Base-by-base conservation (phyloP, 92 coral and sea anemone species). In the Nematostella vectensis region DNA sequence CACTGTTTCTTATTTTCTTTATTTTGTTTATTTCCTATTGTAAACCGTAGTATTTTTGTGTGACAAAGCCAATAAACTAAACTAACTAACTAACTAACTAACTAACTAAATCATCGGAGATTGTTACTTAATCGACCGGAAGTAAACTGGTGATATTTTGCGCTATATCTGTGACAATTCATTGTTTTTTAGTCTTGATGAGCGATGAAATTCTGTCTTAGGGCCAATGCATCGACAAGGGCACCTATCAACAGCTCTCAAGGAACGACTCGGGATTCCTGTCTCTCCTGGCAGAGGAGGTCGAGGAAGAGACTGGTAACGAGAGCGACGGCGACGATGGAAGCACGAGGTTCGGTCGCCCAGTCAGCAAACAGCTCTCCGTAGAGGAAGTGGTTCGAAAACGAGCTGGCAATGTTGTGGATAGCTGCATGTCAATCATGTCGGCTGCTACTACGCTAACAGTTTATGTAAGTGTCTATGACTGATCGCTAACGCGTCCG, bases 201-300 rank as follows among this genome's bases (percentile, higher is more conserved):
- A n/a, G n/a, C n/a, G n/a, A n/a, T n/a, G n/a, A n/a, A n/a, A n/a
- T n/a, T n/a, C n/a, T n/a, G n/a, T n/a, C 40, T 26, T 31, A 82
- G 89, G 89, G 89, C 22, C 76, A 61, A 33, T 78, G 78, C 53
- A 55, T 66, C 0, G 82, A 44, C 11, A 70, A 59, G 36, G 76
- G 67, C 25, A 55, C 76, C 37, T 82, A 70, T 45, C 68, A 82
- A 29, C 71, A 82, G 44, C 72, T 82, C 30, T 71, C 80, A 25
- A 25, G 38, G 27, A 18, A 62, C 30, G 62, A 55, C 25, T 11
- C 58, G 26, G 76, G 62, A 15, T 76, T 76, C 28, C 59, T 76
- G 27, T 68, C 82, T 17, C 82, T 47, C 12, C 29, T 68, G 48
- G 43, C 54, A 13, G 71, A 76, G 40, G 79, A 71, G 25, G 74